Conservation (phyloP, 1,140 invertebrate species). For the Penaeus japonicus region DNA sequence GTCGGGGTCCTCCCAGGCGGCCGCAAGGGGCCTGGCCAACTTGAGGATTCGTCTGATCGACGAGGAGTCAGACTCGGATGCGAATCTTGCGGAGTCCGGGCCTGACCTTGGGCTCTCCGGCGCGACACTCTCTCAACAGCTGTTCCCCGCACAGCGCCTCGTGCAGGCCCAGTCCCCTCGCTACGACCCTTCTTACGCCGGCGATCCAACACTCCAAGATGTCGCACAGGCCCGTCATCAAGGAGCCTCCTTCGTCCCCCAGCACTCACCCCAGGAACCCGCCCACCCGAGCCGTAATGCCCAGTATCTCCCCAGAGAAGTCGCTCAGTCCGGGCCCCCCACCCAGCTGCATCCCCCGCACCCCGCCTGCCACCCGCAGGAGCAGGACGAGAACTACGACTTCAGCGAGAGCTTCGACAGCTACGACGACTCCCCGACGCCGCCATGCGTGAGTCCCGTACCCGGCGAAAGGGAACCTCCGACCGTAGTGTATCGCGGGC, state of each 20-base stretch:
- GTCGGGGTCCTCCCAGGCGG: not conserved
- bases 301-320: no score
- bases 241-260: not conserved
- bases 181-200: no score
- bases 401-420: not conserved
- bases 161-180: not conserved
- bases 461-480: not conserved
- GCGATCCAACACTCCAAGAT: no score
- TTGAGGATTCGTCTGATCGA: slow-evolving; percentile 18
- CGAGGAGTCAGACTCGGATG: slow-evolving; percentile 19
- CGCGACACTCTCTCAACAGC: not conserved
- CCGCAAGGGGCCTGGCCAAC: not conserved
- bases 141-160: not conserved
- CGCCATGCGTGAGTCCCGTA: not conserved
- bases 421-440: not conserved
- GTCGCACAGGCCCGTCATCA: not conserved
- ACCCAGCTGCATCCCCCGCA: no score
- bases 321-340: no score
- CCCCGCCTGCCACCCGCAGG: no score
- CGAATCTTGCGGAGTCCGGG: not conserved
- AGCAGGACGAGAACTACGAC: no score
- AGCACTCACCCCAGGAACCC: not conserved
- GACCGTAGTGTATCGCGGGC: not conserved
- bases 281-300: not conserved
- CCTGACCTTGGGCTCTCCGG: no score